phyloP scores from a whole-genome alignment of 2,113 vertebrate species.

The Labeo catla region DNA sequence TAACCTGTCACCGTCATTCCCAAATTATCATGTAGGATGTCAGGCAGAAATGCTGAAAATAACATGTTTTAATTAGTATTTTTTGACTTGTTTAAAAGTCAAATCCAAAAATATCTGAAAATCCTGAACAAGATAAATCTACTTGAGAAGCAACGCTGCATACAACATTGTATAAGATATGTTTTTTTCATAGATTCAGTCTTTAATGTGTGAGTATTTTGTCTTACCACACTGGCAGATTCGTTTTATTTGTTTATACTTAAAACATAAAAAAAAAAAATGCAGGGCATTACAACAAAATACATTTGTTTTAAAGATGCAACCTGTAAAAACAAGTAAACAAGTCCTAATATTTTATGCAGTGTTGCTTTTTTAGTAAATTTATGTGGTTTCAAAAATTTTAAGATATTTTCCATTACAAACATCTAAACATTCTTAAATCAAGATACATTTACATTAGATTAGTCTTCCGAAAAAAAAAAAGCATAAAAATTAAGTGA shows the following conservation, averaged over 20 bases:
- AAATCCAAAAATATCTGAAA: neutral
- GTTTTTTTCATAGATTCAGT: neutral
- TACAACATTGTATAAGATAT: neutral
- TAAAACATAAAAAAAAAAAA: neutral
- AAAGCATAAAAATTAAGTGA: too few species aligned
- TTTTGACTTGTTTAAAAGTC: neutral
- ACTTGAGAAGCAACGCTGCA: neutral
- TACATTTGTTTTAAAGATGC: neutral
- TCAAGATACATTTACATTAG: too few species aligned
- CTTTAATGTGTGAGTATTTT: neutral
- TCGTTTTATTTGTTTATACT: neutral
- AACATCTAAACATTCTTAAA: too few species aligned
- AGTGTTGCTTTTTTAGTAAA: neutral
- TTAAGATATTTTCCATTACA: neutral
- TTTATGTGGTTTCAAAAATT: neutral
- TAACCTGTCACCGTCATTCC: neutral
- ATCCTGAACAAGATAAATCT: neutral
- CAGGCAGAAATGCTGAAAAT: neutral
- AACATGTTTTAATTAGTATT: neutral
- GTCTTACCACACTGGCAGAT: neutral
- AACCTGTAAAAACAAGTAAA: neutral
- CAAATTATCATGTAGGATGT: neutral
- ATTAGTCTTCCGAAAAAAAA: too few species aligned
- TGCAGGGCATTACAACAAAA: neutral
- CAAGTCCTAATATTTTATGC: neutral